Base-by-base conservation (phyloP, 2,888 invertebrate species). In the Microchrysa polita region DNA sequence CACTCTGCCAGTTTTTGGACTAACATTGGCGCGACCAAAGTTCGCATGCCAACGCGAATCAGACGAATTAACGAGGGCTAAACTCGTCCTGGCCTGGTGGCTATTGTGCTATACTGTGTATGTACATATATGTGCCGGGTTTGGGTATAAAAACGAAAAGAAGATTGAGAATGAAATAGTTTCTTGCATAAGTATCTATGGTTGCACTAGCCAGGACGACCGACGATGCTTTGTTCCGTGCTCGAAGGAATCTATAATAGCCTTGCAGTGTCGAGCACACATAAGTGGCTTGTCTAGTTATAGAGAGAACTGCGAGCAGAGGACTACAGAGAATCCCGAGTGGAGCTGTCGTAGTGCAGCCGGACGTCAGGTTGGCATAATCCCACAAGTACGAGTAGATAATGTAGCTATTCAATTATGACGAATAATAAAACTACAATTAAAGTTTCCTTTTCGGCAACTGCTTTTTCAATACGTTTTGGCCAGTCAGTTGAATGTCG, bases 371-470 rank as follows among this genome's bases (percentile, higher is more conserved):
- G 65, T 65, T 65, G 65, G 65, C 65, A 65, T 44, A 55, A 55
- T 55, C 34, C 23, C 14, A 40, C 4, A 69, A 69, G 69, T 14
- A 40, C 4, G 55, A 69, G 69, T 57, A 55, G 69, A 69, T 69
- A 69, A 69, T 23, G 55, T 69, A 34, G 42, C 55, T 55, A 69
- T 69, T 69, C 69, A 69, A 69, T 69, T 69, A 69, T 69, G 55
- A 69, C 52, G 69, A 69, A 69, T 69, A 69, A 69, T 69, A 69
- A 69, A 69, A 69, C 55, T 69, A 27, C 69, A 69, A 69, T 69
- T 69, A 69, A 69, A 69, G 52, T 69, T 69, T 69, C 40, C 27
- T 48, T 48, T 48, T 59, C 27, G 1, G 23, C 9, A 59, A 9
- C 23, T 20, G 22, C 23, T 59, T 59, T 4, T 7, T 22, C 22